Conservation (phyloP, 2,888 invertebrate species). For the Cephalotes varians region DNA sequence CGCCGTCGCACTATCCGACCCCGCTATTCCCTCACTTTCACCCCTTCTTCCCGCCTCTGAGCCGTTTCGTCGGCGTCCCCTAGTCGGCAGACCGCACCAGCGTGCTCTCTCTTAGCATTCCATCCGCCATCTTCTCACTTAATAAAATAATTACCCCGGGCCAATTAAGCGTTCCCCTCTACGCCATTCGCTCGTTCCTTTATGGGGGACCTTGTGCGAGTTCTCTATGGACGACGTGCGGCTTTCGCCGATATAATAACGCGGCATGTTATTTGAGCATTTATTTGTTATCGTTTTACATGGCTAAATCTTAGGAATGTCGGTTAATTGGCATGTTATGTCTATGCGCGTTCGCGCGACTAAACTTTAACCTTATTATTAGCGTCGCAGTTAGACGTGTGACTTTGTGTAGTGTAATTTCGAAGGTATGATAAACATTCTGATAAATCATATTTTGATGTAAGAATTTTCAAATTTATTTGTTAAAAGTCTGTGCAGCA, state of each 20-base stretch:
- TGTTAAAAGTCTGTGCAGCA: neutral
- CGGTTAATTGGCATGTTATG: constrained; percentile 31
- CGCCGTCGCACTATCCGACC: constrained; percentile 56
- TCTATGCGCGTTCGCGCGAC: constrained; percentile 18
- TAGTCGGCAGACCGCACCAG: constrained; percentile 74
- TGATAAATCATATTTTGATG: neutral
- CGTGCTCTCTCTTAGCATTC: constrained; percentile 83
- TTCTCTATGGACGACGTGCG: neutral
- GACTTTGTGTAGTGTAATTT: neutral
- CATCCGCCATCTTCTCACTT: constrained; percentile 85
- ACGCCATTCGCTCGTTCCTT: constrained; percentile 11
- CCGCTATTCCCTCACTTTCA: constrained; percentile 11
- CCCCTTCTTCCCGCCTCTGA: constrained; percentile 39
- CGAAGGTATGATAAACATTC: neutral
- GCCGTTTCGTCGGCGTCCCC: constrained; percentile 57
- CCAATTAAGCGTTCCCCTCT: constrained; percentile 82
- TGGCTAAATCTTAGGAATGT: constrained; percentile 22
- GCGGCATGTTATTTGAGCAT: neutral
- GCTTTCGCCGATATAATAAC: constrained; percentile 26
- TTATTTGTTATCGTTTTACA: constrained; percentile 50
- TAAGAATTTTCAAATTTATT: neutral
- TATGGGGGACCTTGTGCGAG: constrained; percentile 22
- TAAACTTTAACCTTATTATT: constrained; percentile 24
- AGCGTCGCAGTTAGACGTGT: neutral
- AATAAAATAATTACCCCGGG: constrained; percentile 85